phyloP scores from a whole-genome alignment of 2,113 vertebrate species.

The Baryphthengus martii region DNA sequence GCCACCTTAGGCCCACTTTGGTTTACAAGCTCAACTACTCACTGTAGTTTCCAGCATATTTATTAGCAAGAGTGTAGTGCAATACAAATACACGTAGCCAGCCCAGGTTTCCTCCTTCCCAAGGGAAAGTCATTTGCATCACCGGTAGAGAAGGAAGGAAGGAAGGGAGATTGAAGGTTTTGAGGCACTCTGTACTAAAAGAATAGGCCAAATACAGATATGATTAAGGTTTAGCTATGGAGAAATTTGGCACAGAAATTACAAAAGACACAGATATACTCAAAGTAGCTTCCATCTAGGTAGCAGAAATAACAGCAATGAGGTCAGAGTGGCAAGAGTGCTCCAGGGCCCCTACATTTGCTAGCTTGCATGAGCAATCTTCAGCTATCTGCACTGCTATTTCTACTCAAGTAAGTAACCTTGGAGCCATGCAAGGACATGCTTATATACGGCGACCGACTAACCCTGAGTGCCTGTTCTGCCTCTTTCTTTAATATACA shows the following conservation, averaged over 20 bases:
- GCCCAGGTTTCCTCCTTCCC: background rate
- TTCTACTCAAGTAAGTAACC: background rate
- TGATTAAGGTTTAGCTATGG: background rate
- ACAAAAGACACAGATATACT: background rate
- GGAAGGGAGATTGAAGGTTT: background rate
- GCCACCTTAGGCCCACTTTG: background rate
- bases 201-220: background rate
- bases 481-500: background rate
- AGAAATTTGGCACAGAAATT: background rate
- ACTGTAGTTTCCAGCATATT: background rate
- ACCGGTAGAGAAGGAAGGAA: background rate
- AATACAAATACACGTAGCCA: background rate
- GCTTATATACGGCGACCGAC: background rate
- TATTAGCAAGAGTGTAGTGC: background rate
- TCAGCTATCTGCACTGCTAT: background rate
- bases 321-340: background rate
- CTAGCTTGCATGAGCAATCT: background rate
- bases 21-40: background rate
- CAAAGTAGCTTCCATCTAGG: background rate
- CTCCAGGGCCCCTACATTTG: background rate
- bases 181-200: background rate
- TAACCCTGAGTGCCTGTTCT: background rate
- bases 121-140: background rate
- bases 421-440: background rate
- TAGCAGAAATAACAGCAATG: background rate